Evolutionary conservation across 2,113 vertebrate genomes (phyloP).

Genomic region (Pseudonaja textilis): DNA sequence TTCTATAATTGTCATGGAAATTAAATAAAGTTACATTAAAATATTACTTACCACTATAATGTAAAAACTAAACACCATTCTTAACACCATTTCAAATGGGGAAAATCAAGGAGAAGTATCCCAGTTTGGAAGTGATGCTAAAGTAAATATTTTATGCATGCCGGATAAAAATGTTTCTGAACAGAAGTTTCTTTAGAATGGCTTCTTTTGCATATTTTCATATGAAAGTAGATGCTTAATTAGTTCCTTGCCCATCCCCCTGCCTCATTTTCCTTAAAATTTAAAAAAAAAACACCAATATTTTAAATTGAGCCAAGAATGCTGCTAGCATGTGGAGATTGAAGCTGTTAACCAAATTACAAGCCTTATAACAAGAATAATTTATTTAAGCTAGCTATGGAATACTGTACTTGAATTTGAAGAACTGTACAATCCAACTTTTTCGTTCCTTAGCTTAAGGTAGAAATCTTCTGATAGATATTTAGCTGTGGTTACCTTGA

Average conservation of each 20-base stretch:
- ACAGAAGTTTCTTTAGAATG: not conserved
- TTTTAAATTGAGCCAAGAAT: not conserved
- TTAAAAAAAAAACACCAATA: not conserved
- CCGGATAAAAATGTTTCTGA: not conserved
- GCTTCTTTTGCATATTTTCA: not conserved
- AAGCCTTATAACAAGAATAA: not conserved
- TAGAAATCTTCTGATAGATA: not conserved
- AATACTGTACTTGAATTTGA: not conserved
- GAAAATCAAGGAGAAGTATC: not conserved
- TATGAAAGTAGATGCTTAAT: not conserved
- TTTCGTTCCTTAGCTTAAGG: not conserved
- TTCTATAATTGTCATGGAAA: not conserved
- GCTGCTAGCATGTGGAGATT: not conserved
- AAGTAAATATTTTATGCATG: not conserved
- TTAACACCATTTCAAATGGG: not conserved
- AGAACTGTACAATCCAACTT: not conserved
- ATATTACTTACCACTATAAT: not conserved
- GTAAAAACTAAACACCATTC: not conserved
- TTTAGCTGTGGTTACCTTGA: not conserved
- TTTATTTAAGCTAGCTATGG: not conserved
- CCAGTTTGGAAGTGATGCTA: not conserved
- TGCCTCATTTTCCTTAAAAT: not conserved
- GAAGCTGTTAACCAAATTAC: not conserved
- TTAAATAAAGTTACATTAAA: not conserved
- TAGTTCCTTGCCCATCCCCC: not conserved